phyloP scores from a whole-genome alignment of 53 echinoderm and acorn worm genomes.

The Arbacia lixula region DNA sequence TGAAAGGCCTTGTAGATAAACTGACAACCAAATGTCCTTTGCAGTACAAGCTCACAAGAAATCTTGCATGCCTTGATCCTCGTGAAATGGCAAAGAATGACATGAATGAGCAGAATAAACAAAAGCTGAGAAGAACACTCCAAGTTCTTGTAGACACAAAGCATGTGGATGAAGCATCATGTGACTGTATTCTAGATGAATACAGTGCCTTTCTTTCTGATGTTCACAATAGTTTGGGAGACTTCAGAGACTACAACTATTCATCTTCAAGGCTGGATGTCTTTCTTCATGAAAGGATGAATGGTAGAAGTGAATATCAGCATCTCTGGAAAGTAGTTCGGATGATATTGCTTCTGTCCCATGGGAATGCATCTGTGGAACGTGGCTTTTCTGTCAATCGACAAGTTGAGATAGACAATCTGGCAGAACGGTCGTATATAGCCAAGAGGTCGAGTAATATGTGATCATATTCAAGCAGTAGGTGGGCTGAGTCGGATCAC shows the following conservation, averaged over 20 bases:
- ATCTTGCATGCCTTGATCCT: constrained; percentile 36
- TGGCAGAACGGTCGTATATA: constrained; percentile 10
- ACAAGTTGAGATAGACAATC: constrained; percentile 45
- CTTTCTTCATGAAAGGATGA: constrained; percentile 44
- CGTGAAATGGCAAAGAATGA: constrained; percentile 38
- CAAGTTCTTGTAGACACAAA: constrained; percentile 49
- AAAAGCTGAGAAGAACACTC: constrained; percentile 25
- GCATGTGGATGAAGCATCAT: constrained; percentile 27
- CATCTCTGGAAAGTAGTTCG: constrained; percentile 54
- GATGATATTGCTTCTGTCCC: constrained; percentile 56
- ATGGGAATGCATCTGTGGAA: constrained; percentile 64
- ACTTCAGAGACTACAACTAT: constrained; percentile 44
- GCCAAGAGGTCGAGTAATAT: constrained; percentile 31
- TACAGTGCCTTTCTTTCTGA: constrained; percentile 36
- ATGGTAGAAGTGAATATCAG: constrained; percentile 31
- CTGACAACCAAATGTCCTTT: constrained; percentile 9
- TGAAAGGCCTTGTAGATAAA: constrained; percentile 15
- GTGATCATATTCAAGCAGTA: constrained; percentile 19
- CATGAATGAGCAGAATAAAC: constrained; percentile 24
- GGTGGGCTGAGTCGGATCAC: constrained; percentile 31
- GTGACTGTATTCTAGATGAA: constrained; percentile 47
- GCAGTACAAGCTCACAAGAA: constrained; percentile 24
- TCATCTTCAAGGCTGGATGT: constrained; percentile 19
- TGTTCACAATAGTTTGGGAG: constrained; percentile 15
- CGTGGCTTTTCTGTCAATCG: constrained; percentile 59